These are phyloP conservation scores for Mandrillus leucophaeus DNA, from an alignment of 2,113 vertebrate genomes.

Conservation along the genomic window DNA sequence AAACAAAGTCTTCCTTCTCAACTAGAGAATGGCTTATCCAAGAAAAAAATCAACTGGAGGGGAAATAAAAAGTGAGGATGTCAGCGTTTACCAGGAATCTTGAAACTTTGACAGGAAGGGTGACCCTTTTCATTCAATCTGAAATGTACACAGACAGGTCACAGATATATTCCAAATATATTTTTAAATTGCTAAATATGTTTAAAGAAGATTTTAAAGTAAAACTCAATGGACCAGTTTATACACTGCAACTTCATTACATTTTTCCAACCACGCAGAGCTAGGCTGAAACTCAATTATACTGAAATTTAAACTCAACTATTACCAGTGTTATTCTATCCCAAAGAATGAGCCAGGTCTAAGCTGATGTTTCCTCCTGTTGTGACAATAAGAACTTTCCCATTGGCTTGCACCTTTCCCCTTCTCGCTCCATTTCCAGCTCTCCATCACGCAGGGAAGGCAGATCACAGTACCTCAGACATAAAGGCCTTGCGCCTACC, in stretches of 20 bases:
- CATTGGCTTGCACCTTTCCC: background rate
- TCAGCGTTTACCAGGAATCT: background rate
- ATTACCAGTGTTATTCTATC: background rate
- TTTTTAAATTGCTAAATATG: background rate
- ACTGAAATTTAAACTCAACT: background rate
- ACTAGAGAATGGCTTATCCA: background rate
- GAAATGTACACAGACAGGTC: background rate
- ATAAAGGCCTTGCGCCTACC: accelerated
- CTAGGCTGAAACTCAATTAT: background rate
- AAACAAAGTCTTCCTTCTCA: background rate
- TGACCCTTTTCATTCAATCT: background rate
- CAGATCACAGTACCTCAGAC: background rate
- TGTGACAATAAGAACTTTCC: accelerated
- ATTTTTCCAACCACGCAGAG: background rate
- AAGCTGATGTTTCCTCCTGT: background rate
- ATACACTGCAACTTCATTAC: background rate
- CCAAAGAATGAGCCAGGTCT: background rate
- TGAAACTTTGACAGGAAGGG: background rate
- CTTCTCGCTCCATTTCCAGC: accelerated
- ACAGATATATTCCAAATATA: background rate
- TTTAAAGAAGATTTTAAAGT: background rate
- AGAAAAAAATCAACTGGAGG: background rate
- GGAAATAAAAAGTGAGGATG: background rate
- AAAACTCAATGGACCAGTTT: background rate
- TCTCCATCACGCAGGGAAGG: accelerated